phyloP scores from a whole-genome alignment of 2,797 vertebrate genomes.

The Remorina albescens region DNA sequence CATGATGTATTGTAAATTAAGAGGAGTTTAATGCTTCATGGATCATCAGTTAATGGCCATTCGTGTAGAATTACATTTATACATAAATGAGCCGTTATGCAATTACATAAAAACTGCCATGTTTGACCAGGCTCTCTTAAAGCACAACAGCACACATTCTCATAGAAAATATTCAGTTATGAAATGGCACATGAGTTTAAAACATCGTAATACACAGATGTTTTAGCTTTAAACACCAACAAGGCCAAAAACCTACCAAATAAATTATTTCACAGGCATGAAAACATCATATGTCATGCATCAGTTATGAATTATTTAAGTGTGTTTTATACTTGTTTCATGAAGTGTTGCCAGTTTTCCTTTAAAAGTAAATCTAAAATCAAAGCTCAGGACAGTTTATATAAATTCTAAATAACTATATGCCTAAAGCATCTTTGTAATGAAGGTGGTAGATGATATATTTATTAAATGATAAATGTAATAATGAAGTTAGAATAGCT shows the following conservation, averaged over 20 bases:
- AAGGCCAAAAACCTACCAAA: not conserved
- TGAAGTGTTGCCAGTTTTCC: not conserved
- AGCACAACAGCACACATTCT: not conserved
- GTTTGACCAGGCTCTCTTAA: not conserved
- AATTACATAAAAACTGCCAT: not conserved
- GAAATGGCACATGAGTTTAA: not conserved
- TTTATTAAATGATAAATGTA: slow-evolving; percentile 28
- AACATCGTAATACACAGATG: not conserved
- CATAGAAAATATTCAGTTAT: not conserved
- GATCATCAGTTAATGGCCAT: not conserved
- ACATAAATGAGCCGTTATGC: not conserved
- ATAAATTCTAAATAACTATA: not conserved
- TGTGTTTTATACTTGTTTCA: not conserved
- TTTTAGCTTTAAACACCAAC: not conserved
- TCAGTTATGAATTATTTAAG: slow-evolving; percentile 1
- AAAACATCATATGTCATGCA: not conserved
- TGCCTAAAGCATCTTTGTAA: not conserved
- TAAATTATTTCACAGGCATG: not conserved
- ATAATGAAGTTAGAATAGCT: not conserved
- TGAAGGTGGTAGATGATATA: not conserved
- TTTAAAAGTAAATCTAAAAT: not conserved
- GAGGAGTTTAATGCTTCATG: not conserved
- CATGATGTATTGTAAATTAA: not conserved
- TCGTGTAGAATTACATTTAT: not conserved
- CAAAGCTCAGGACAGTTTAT: slow-evolving; percentile 24